Base-by-base conservation (phyloP, 1,140 invertebrate genomes). In the Diprion similis region DNA sequence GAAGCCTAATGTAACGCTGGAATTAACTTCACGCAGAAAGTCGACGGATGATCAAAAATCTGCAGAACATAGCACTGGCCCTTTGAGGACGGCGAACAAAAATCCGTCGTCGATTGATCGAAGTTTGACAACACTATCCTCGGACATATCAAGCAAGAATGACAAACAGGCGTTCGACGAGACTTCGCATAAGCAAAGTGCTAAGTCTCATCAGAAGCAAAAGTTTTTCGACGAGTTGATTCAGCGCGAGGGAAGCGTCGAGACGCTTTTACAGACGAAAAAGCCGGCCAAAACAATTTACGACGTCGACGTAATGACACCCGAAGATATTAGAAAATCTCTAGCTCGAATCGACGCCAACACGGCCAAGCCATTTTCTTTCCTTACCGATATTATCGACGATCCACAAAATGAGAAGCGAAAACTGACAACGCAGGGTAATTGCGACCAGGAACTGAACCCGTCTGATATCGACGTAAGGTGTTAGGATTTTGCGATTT, bases 391-490 rank as follows among this genome's bases (percentile, higher is more conserved):
- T 64, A 73, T 83, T 71, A 66, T 77, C 6, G 48, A 78, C 9
- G 70, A 76, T n/a, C 68, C 71, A 46, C n/a, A 9, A 18, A 18
- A 48, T 24, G 59, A 75, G 37, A 46, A 75, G 59, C 46, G 64
- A 18, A 51, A 64, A 64, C 76, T 72, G 11, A 37, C 73, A 46
- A 80, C 51, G n/a, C 51, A 17, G n/a, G 51, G n/a, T 17, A 15
- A 6, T 13, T 13, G n/a, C 11, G 51, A 59, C n/a, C 51, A 59
- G n/a, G 51, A 59, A 59, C 9, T 59, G n/a, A 9, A 59, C n/a
- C 51, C 51, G 9, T 8, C 78, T 10, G 79, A 81, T 45, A 79
- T 80, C 37, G 78, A 82, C 37, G 79, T 80, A 67, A 79, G 75
- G 59, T 18, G 17, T 68, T 68, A 68, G 37, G 24, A 37, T 37